Conservation (phyloP, 2,797 vertebrate species). For the Anableps anableps region DNA sequence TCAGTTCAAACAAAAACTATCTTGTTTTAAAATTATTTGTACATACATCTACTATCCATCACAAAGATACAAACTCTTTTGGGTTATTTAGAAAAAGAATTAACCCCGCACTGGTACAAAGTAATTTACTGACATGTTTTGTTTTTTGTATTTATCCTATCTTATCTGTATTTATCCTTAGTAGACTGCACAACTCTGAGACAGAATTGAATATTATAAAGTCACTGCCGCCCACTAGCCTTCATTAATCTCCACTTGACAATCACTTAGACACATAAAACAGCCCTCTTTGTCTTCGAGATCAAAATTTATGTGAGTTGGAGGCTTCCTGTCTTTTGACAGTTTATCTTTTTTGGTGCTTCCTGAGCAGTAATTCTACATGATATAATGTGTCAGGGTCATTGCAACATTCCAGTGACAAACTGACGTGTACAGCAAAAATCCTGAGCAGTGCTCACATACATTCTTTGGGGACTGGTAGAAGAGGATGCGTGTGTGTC, state of each 20-base stretch:
- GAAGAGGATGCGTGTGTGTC: conserved; percentile 44
- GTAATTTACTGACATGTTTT: not conserved
- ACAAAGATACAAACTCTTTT: not conserved
- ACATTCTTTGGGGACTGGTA: conserved; percentile 18
- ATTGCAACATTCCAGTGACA: conserved; percentile 32
- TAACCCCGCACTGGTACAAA: not conserved
- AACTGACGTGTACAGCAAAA: conserved; percentile 29
- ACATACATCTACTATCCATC: not conserved
- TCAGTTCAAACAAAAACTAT: not conserved
- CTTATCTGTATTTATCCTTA: conserved; percentile 7
- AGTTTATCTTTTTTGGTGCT: conserved; percentile 56
- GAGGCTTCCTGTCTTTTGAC: conserved; percentile 59
- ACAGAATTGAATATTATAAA: conserved; percentile 52
- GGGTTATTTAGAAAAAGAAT: not conserved
- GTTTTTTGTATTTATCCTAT: conserved; percentile 18
- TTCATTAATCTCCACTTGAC: conserved; percentile 61
- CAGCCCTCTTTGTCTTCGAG: conserved; percentile 57
- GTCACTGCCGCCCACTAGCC: conserved; percentile 45
- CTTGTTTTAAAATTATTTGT: not conserved
- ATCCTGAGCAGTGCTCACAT: not conserved
- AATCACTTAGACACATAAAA: conserved; percentile 70
- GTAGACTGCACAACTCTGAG: conserved; percentile 10
- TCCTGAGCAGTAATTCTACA: conserved; percentile 67
- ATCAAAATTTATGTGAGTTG: conserved; percentile 66
- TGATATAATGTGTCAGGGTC: conserved; percentile 34